Percentiles rank a stretch among this genome's conserved stretches.
phyloP scores from a whole-genome alignment of 2,888 invertebrate species.

The Prenolepis imparis region DNA sequence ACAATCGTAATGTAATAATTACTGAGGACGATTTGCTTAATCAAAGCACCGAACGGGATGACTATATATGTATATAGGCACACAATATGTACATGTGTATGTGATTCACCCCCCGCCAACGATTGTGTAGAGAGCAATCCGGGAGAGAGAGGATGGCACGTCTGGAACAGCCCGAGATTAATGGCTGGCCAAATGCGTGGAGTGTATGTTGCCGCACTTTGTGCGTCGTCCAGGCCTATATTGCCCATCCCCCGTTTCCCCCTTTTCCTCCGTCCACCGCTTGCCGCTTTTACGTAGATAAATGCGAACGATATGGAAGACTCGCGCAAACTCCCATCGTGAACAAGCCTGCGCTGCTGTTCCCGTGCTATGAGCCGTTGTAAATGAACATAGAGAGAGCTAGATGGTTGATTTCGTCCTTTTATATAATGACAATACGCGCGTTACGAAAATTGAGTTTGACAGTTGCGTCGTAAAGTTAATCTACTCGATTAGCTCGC shows the following conservation, averaged over 20 bases:
- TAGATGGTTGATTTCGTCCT: slow-evolving; percentile 16
- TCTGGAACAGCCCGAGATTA: slow-evolving; percentile 77
- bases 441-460: slow-evolving; percentile 1
- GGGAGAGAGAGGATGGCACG: slow-evolving; percentile 65
- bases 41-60: neutral
- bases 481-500: no score
- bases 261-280: neutral
- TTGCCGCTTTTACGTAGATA: slow-evolving; percentile 58
- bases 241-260: slow-evolving; percentile 12
- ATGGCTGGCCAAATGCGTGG: slow-evolving; percentile 74
- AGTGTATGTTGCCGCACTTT: slow-evolving; percentile 73
- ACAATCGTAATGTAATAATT: slow-evolving; percentile 47
- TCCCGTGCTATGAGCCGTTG: slow-evolving; percentile 45
- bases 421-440: slow-evolving; percentile 16
- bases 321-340: slow-evolving; percentile 38
- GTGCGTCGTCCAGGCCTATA: slow-evolving; percentile 48
- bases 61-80: neutral
- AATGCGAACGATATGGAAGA: slow-evolving; percentile 58
- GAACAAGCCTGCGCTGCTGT: slow-evolving; percentile 13
- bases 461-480: neutral
- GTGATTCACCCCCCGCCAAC: neutral
- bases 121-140: slow-evolving; percentile 16
- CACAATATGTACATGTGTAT: neutral
- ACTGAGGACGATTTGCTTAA: slow-evolving; percentile 34
- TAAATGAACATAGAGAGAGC: slow-evolving; percentile 32